phyloP scores from a whole-genome alignment of 2,888 invertebrate species.

The Cheilosia scutellata region DNA sequence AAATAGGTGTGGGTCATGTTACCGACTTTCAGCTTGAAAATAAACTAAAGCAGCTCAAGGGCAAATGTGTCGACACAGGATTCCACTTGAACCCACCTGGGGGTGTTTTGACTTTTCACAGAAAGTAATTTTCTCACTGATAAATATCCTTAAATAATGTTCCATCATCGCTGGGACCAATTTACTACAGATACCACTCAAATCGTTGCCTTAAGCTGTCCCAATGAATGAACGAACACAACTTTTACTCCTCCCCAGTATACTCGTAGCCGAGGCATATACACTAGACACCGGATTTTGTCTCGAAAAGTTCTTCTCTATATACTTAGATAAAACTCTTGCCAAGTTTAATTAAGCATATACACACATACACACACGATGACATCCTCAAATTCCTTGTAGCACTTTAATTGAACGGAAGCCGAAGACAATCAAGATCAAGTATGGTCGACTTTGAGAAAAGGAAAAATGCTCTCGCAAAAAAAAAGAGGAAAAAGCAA shows the following conservation, averaged over 20 bases:
- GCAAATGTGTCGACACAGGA: slow-evolving; percentile 22
- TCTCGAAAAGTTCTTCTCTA: slow-evolving; percentile 4
- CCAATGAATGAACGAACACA: background rate
- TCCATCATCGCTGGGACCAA: background rate
- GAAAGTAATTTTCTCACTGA: background rate
- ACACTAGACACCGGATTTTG: slow-evolving; percentile 26
- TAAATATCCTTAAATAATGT: slow-evolving; percentile 5
- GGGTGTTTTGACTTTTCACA: slow-evolving; percentile 23
- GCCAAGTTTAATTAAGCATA: slow-evolving; percentile 60
- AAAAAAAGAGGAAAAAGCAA: slow-evolving; percentile 1
- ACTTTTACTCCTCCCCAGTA: slow-evolving; percentile 26
- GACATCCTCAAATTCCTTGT: slow-evolving; percentile 7
- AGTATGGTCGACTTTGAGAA: slow-evolving; percentile 42
- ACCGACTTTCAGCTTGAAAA: slow-evolving; percentile 23
- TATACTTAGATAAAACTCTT: slow-evolving; percentile 21
- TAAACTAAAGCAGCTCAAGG: background rate
- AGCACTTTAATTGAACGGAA: slow-evolving; percentile 70
- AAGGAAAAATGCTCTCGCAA: background rate
- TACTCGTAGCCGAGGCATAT: slow-evolving; percentile 21
- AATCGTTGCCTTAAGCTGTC: slow-evolving; percentile 26
- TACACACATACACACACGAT: slow-evolving; percentile 14
- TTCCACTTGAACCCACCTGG: slow-evolving; percentile 22
- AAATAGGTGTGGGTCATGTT: background rate
- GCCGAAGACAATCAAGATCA: slow-evolving; percentile 68
- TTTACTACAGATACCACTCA: slow-evolving; percentile 16